Percentiles rank a stretch among this genome's conserved stretches.
Evolutionary conservation across 2,797 vertebrate genomes (phyloP).

Genomic region (Nannoperca obscura): DNA sequence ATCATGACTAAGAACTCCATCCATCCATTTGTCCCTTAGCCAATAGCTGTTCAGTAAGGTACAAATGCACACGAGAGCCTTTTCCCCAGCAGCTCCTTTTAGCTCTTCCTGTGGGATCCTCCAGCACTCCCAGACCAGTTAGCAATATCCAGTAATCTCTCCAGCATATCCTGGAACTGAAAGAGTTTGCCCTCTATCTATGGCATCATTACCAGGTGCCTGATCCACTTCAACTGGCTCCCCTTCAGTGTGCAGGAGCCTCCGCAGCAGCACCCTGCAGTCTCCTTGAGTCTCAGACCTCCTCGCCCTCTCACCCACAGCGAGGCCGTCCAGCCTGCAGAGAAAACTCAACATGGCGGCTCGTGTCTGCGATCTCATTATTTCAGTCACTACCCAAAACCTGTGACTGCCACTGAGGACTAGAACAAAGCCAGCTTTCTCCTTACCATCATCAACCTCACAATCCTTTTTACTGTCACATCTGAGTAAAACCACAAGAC

Average conservation of each 20-base stretch:
- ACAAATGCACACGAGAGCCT: neutral
- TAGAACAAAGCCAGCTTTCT: constrained; percentile 38
- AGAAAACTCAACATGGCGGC: constrained; percentile 22
- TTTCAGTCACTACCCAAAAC: constrained; percentile 3
- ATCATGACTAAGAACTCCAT: constrained; percentile 5
- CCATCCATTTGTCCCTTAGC: constrained; percentile 2
- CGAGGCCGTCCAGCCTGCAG: constrained; percentile 7
- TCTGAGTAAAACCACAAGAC: neutral
- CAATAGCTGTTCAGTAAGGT: constrained; percentile 13
- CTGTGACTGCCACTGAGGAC: constrained; percentile 20
- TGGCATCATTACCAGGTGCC: constrained; percentile 5
- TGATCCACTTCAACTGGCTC: constrained; percentile 15
- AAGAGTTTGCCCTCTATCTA: neutral
- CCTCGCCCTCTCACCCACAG: constrained; percentile 31
- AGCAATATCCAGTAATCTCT: constrained; percentile 6
- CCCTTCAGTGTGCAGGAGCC: neutral
- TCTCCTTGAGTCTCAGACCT: constrained; percentile 26
- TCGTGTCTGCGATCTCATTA: constrained; percentile 11
- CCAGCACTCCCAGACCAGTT: neutral
- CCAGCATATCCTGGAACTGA: constrained; percentile 8
- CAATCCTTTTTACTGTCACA: constrained; percentile 27
- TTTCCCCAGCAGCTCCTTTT: neutral
- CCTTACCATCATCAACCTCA: constrained; percentile 26
- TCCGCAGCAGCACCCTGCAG: constrained; percentile 24
- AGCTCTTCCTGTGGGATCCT: neutral